These are phyloP conservation scores for Linnaemya tessellans DNA, from an alignment of 2,888 invertebrate genomes.

Conservation along the genomic window DNA sequence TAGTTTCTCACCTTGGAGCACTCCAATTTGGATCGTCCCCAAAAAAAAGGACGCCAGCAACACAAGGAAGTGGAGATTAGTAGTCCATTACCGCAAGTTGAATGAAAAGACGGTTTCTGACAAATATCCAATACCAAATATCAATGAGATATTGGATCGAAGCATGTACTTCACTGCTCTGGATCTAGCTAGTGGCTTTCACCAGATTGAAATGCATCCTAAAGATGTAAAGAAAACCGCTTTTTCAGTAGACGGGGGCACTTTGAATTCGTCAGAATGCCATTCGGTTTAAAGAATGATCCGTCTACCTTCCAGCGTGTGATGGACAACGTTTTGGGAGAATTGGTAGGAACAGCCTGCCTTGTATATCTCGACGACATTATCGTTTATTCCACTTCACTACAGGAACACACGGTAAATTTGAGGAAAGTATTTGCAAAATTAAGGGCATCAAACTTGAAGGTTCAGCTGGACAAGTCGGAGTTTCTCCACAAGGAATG, in stretches of 20 bases:
- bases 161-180: constrained; percentile 51
- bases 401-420: constrained; percentile 10
- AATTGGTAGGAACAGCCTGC: constrained; percentile 39
- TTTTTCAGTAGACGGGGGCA: constrained; percentile 52
- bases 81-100: constrained; percentile 24
- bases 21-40: constrained; percentile 30
- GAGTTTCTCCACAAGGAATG: constrained; percentile 36
- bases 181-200: constrained; percentile 45
- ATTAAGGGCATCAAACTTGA: constrained; percentile 31
- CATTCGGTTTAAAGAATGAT: constrained; percentile 44
- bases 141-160: constrained; percentile 46
- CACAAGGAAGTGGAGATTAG: constrained; percentile 44
- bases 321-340: constrained; percentile 26
- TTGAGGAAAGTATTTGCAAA: constrained; percentile 32
- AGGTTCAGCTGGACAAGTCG: constrained; percentile 41
- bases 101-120: constrained; percentile 23
- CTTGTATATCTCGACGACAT: constrained; percentile 52
- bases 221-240: constrained; percentile 43
- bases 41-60: constrained; percentile 30
- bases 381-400: constrained; percentile 19
- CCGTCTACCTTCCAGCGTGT: constrained; percentile 51
- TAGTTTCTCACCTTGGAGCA: constrained; percentile 37
- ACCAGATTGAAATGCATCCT: constrained; percentile 53
- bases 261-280: constrained; percentile 48
- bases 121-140: constrained; percentile 49